These are phyloP conservation scores for Ceratotherium simum DNA, from an alignment of 2,113 vertebrate species.

Conservation along the genomic window DNA sequence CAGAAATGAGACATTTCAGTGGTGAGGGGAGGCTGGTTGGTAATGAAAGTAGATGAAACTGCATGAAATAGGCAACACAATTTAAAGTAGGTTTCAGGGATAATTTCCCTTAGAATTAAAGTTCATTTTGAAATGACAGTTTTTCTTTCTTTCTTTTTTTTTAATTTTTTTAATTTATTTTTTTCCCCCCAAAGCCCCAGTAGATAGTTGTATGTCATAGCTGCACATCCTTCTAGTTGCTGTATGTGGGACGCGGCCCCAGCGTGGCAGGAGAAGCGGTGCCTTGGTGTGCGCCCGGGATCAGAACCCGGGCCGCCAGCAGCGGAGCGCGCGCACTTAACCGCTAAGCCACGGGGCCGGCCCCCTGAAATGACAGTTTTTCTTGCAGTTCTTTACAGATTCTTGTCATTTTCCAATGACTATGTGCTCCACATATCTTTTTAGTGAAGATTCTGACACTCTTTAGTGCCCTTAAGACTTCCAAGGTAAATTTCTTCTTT, in stretches of 20 bases:
- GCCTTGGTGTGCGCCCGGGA: no score
- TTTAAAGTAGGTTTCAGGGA: constrained; percentile 7
- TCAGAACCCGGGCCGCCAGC: no score
- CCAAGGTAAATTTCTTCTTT: constrained; percentile 32
- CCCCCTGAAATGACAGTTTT: neutral
- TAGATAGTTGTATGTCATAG: no score
- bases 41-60: neutral
- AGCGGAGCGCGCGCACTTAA: no score
- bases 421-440: neutral
- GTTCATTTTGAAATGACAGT: constrained; percentile 5
- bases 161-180: no score
- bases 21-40: neutral
- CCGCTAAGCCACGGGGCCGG: no score
- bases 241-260: no score
- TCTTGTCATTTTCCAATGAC: neutral
- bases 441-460: neutral
- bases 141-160: neutral
- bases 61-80: constrained; percentile 6
- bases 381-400: neutral
- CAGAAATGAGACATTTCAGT: neutral
- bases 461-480: neutral
- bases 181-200: no score
- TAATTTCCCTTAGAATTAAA: constrained; percentile 34
- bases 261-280: no score
- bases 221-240: no score